phyloP scores from a whole-genome alignment of 2,888 invertebrate genomes.

The Rhogogaster chlorosoma region DNA sequence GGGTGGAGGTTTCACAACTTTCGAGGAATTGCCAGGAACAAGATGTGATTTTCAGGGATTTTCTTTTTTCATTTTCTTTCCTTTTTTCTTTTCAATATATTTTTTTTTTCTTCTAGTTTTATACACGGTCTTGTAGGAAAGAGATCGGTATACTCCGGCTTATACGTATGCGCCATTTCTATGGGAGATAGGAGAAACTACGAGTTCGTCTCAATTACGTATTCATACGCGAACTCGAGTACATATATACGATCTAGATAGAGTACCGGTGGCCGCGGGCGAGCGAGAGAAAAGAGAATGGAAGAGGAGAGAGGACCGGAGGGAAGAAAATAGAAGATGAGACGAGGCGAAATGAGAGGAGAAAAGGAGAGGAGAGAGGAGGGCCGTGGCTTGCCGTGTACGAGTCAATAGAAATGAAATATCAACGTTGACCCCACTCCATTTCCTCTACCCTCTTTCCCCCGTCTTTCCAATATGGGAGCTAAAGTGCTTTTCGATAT shows the following conservation, averaged over 20 bases:
- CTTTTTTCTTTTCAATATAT: too few species aligned
- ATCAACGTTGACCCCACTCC: constrained; percentile 63
- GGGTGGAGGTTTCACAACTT: neutral
- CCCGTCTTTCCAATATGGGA: constrained; percentile 65
- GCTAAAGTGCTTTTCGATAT: constrained; percentile 71
- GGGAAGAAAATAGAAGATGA: neutral
- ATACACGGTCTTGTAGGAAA: constrained; percentile 14
- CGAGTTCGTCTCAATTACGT: constrained; percentile 65
- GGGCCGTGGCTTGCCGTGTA: constrained; percentile 39
- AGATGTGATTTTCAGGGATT: neutral
- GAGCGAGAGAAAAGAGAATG: constrained; percentile 34
- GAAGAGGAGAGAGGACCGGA: constrained; percentile 49
- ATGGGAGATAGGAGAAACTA: constrained; percentile 18
- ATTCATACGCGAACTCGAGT: constrained; percentile 63
- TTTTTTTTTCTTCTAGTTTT: neutral
- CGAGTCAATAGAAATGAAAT: constrained; percentile 69
- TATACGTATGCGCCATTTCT: constrained; percentile 23
- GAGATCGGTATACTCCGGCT: constrained; percentile 22
- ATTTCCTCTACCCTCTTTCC: constrained; percentile 44
- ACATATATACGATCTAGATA: constrained; percentile 8
- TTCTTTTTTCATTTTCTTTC: neutral
- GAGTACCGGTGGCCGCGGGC: constrained; percentile 11
- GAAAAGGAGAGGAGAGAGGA: constrained; percentile 45
- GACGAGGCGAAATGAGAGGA: constrained; percentile 11
- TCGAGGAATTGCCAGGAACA: neutral